phyloP scores from a whole-genome alignment of 2,797 vertebrate genomes.

The Mareca strepera region DNA sequence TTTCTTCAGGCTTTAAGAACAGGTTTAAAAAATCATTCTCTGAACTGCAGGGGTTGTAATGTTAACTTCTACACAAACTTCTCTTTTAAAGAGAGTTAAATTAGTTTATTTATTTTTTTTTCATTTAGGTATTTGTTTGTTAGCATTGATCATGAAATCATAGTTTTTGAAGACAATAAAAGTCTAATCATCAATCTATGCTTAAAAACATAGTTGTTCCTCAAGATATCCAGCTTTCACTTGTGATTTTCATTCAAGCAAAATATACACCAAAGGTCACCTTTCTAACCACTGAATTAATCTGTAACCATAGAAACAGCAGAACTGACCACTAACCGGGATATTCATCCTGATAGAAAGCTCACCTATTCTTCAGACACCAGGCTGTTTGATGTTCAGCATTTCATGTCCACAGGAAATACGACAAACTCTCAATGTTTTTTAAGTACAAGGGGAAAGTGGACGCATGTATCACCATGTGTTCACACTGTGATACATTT shows the following conservation, averaged over 20 bases:
- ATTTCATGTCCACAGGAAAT: neutral
- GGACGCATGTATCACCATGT: neutral
- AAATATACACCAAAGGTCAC: neutral
- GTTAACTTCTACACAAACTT: neutral
- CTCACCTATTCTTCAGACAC: neutral
- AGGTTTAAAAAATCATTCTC: slow-evolving; percentile 2
- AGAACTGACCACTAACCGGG: neutral
- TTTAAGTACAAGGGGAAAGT: neutral
- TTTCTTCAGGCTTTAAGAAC: slow-evolving; percentile 14
- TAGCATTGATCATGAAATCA: neutral
- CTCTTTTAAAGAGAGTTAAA: neutral
- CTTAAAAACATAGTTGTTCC: neutral
- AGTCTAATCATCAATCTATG: neutral
- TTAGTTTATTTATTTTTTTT: neutral
- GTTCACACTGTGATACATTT: neutral
- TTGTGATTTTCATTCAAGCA: neutral
- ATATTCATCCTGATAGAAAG: neutral
- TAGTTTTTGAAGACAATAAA: neutral
- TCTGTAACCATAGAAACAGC: slow-evolving; percentile 49
- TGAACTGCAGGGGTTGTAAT: neutral
- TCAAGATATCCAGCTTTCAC: neutral
- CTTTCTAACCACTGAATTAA: neutral
- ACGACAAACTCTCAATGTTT: neutral
- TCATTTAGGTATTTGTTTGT: neutral
- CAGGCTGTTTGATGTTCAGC: neutral